These are phyloP conservation scores for Agrochola macilenta DNA, from an alignment of 2,888 invertebrate species.

Conservation along the genomic window DNA sequence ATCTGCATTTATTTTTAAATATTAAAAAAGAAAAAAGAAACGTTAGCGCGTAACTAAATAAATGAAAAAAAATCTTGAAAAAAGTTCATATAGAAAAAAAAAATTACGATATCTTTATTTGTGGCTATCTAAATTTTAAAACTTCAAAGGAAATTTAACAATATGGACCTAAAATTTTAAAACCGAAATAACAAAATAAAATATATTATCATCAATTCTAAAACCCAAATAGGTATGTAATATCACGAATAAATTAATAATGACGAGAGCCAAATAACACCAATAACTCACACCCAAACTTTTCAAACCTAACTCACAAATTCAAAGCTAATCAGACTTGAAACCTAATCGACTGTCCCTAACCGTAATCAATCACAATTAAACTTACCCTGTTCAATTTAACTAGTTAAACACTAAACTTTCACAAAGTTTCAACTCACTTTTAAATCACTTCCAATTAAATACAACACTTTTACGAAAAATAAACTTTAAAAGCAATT, in stretches of 20 bases:
- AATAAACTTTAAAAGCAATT: background rate
- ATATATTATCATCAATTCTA: background rate
- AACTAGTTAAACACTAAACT: conserved; percentile 53
- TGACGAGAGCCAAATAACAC: background rate
- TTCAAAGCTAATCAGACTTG: conserved; percentile 45
- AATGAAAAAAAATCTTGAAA: too few relatives aligned
- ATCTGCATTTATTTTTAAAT: background rate
- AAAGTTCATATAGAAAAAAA: too few relatives aligned
- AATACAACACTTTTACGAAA: conserved; percentile 11
- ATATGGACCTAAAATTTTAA: too few relatives aligned
- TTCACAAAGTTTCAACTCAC: conserved; percentile 59
- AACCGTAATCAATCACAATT: conserved; percentile 58
- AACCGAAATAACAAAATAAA: background rate
- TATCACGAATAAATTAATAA: background rate
- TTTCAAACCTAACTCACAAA: conserved; percentile 36
- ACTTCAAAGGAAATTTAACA: background rate
- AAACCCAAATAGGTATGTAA: background rate
- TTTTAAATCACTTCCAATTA: conserved; percentile 23
- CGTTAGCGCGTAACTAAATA: too few relatives aligned
- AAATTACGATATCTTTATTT: too few relatives aligned
- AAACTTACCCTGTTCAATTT: conserved; percentile 55
- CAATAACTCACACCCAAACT: conserved; percentile 20
- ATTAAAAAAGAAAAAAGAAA: background rate
- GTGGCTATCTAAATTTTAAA: background rate
- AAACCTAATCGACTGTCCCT: conserved; percentile 35